Evolutionary conservation across 2,797 vertebrate genomes (phyloP).

Genomic region (Luscinia megarhynchos): DNA sequence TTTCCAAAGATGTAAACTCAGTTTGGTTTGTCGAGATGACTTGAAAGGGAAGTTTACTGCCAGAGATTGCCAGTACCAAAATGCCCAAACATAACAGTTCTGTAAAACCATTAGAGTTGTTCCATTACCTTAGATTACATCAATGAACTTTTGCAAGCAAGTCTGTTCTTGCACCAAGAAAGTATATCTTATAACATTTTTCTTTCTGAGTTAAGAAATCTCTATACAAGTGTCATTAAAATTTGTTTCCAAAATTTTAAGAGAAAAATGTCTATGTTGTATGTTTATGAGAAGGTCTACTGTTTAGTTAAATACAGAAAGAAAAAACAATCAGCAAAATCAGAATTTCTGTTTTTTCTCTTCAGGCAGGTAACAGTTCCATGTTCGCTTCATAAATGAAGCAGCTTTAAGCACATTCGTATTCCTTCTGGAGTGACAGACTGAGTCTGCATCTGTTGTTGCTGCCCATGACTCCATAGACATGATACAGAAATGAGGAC

Average conservation of each 20-base stretch:
- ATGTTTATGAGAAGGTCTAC: neutral
- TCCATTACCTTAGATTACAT: neutral
- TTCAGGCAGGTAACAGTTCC: constrained; percentile 81
- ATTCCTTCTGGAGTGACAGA: constrained; percentile 84
- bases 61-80: neutral
- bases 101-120: neutral
- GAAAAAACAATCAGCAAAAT: neutral
- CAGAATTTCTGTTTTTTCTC: constrained; percentile 38
- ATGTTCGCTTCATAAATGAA: constrained; percentile 85
- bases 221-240: neutral
- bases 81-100: neutral
- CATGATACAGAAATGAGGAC: constrained; percentile 74
- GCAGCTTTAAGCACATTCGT: constrained; percentile 80
- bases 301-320: neutral
- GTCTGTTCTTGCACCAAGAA: neutral
- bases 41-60: neutral
- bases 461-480: constrained; percentile 77
- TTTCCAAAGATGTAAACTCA: neutral
- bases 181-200: neutral
- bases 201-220: neutral
- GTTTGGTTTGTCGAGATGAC: neutral
- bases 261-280: neutral
- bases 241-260: neutral
- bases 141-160: neutral
- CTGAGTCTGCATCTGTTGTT: constrained; percentile 80